Evolutionary conservation across 1,140 invertebrate species (phyloP), one percentile per base, ranked within the genome.

Genomic region (Zaprionus ghesquierei): DNA sequence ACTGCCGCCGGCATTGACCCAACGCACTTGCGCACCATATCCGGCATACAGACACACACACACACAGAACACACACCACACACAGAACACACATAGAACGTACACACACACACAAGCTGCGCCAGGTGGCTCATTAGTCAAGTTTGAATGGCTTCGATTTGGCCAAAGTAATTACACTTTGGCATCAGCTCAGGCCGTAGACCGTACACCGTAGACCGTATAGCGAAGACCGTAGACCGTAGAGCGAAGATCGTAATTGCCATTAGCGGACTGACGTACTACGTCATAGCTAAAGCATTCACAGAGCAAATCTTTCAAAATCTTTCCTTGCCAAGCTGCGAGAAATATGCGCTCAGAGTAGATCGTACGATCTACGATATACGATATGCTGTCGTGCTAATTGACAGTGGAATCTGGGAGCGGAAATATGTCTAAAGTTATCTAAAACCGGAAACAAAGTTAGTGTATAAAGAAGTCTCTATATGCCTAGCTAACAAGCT

Each of bases 71-170:
- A n/a, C n/a, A n/a, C n/a, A n/a, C n/a, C 13, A 20, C 8, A 62
- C 10, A 62, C 22, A 3, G 13, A 29, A 20, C 22, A 53, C n/a
- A 23, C 33, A 63, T 3, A 22, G 0, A 3, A 3, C 5, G n/a
- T 15, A 54, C 12, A 15, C 12, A 27, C 22, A 46, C 12, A 23
- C 33, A 8, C 20, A 25, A 10, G 3, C 27, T n/a, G 6, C 13
- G 56, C 35, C 5, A 41, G 35, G n/a, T 15, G 35, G n/a, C 66
- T 50, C 66, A 70, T 70, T 75, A 63, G 66, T 56, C 66, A 62
- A 58, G 41, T 63, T 69, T 66, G 44, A 69, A 62, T 62, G 50
- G 20, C 59, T 69, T 69, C 66, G 50, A 69, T 63, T 69, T 55
- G 50, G 50, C 38, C 44, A 63, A 50, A 63, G 59, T 63, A 69